These are phyloP conservation scores for Cryptophagus acutangulus DNA, from an alignment of 2,888 invertebrate species.

Conservation along the genomic window DNA sequence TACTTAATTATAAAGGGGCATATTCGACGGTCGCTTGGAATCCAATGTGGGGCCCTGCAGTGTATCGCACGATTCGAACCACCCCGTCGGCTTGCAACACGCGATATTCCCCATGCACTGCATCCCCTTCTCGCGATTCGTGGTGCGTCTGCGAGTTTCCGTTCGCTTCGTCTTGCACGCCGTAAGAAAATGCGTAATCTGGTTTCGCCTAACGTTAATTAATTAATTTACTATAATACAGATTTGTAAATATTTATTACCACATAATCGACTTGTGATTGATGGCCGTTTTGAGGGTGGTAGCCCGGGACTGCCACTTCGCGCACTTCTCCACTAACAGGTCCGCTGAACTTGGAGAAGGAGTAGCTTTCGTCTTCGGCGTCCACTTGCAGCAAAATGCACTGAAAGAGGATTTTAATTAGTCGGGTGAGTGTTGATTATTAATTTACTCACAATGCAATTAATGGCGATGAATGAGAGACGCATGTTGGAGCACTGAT, in stretches of 20 bases:
- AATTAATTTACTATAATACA: conserved; percentile 1
- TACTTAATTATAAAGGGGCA: too few relatives aligned
- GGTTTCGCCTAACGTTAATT: conserved; percentile 57
- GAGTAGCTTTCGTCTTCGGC: conserved; percentile 52
- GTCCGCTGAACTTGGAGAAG: conserved; percentile 68
- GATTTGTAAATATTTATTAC: too few relatives aligned
- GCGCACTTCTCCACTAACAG: conserved; percentile 63
- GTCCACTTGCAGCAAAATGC: not conserved
- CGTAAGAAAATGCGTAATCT: conserved; percentile 71
- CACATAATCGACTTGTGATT: conserved; percentile 62
- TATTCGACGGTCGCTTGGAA: conserved; percentile 57
- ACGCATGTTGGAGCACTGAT: not conserved
- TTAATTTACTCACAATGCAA: conserved; percentile 1
- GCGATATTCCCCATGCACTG: conserved; percentile 67
- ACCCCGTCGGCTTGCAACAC: conserved; percentile 71
- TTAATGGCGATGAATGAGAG: not conserved
- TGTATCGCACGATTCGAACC: conserved; percentile 65
- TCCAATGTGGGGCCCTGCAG: conserved; percentile 67
- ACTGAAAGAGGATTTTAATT: not conserved
- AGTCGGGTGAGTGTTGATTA: not conserved
- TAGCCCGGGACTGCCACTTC: conserved; percentile 53
- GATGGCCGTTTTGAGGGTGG: too few relatives aligned
- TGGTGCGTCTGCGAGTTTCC: conserved; percentile 69
- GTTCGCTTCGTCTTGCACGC: conserved; percentile 67
- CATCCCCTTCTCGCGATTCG: conserved; percentile 67